Percentiles rank a stretch among this genome's conserved stretches.
phyloP scores from a whole-genome alignment of 2,797 vertebrate species.

The Oreortyx pictus region DNA sequence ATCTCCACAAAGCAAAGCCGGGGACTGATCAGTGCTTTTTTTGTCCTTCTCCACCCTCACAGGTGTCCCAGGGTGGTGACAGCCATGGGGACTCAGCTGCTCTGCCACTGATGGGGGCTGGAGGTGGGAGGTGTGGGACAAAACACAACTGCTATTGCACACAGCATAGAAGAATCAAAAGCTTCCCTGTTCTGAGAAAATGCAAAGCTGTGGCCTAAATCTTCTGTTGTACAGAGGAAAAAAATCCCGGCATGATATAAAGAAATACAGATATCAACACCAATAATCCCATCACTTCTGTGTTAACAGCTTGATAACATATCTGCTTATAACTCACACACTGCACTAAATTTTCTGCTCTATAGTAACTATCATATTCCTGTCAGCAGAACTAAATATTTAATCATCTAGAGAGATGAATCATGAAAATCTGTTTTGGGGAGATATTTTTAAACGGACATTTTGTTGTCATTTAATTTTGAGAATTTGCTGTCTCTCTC shows the following conservation, averaged over 20 bases:
- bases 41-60: not conserved
- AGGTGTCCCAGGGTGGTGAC: not conserved
- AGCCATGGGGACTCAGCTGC: not conserved
- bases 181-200: not conserved
- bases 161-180: not conserved
- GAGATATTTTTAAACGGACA: slow-evolving; percentile 30
- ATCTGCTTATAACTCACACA: slow-evolving; percentile 46
- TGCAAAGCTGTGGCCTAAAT: slow-evolving; percentile 23
- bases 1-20: not conserved
- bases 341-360: slow-evolving; percentile 46
- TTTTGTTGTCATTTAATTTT: slow-evolving; percentile 49
- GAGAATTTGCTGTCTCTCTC: not conserved
- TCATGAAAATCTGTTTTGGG: slow-evolving; percentile 48
- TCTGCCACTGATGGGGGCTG: not conserved
- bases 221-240: not conserved
- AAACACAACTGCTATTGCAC: rapidly evolving
- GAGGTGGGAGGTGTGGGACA: not conserved
- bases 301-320: slow-evolving; percentile 43
- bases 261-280: slow-evolving; percentile 44
- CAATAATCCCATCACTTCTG: slow-evolving; percentile 28
- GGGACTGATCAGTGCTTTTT: not conserved
- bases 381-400: slow-evolving; percentile 62
- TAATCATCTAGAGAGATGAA: slow-evolving; percentile 54
- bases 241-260: not conserved
- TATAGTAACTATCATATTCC: slow-evolving; percentile 38